Conservation (phyloP, 2,113 vertebrate genomes). For the Mustelus asterias region DNA sequence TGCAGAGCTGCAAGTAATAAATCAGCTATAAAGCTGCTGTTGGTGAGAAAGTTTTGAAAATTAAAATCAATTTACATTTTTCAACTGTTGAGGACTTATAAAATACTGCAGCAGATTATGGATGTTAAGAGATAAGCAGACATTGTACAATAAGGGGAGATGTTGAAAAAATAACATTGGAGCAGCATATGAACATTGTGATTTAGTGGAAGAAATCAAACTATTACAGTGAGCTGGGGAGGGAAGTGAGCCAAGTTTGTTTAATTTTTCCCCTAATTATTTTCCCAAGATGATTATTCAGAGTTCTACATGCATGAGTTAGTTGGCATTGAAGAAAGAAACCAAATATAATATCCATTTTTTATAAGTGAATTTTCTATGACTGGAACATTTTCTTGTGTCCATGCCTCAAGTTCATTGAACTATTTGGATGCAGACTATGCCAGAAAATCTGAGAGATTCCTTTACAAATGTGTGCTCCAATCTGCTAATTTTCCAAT, state of each 20-base stretch:
- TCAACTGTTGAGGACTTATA: neutral
- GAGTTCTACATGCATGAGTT: neutral
- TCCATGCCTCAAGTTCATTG: neutral
- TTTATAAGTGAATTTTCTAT: neutral
- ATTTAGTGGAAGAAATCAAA: neutral
- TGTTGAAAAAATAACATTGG: neutral
- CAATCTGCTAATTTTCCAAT: neutral
- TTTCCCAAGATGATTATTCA: neutral
- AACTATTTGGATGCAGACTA: neutral
- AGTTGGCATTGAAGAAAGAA: neutral
- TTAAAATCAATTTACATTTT: neutral
- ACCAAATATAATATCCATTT: too few relatives aligned
- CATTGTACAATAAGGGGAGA: neutral
- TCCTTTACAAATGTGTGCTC: neutral
- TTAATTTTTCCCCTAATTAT: neutral
- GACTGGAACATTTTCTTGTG: neutral
- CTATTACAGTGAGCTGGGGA: neutral
- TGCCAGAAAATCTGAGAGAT: neutral
- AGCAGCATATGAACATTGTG: neutral
- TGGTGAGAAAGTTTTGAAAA: neutral
- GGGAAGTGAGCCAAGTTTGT: neutral
- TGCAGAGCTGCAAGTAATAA: neutral
- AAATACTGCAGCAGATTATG: neutral
- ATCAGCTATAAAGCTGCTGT: neutral
- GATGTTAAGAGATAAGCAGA: neutral